Base-by-base conservation (phyloP, 2,888 invertebrate genomes). In the Belgica antarctica region DNA sequence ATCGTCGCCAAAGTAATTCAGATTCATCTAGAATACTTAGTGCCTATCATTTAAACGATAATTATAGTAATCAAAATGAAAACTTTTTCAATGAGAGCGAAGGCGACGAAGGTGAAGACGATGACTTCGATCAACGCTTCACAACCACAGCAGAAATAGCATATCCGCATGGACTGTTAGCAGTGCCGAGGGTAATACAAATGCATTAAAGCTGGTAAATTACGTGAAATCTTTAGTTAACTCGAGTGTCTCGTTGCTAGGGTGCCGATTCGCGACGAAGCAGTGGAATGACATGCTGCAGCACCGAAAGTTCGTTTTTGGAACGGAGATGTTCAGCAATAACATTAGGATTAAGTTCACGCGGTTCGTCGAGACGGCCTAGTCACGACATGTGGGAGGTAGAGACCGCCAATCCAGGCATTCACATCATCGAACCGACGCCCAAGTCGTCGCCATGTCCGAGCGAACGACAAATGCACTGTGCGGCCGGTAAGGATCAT, bases 261-360 rank as follows among this genome's bases (percentile, higher is more conserved):
- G 78, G 77, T 10, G 24, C 27, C 65, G 80, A 81, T 70, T 80
- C 84, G 8, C 79, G 91, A 52, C 84, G 92, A 61, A 84, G 89
- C 74, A 91, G 91, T 77, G 91, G 90, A 73, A 89, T 90, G 75
- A 92, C 92, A 28, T 91, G 90, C 79, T 92, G 91, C 74, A 91
- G 91, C 76, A 90, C 90, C 36, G 91, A 89, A 71, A 90, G 90
- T 77, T 90, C 90, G 71, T 92, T 91, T 77, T 82, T 92, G 76
- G 92, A 92, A 78, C 84, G 91, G 65, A 85, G 92, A 65, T 90
- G 89, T 73, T 91, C 91, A 19, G 89, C 90, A 46, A 87, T 90
- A 72, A 88, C 88, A 71, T 83, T 89, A 79, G 89, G 90, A 72
- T 81, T 89, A 77, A 84, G 88, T 71, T 74, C 80, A 72, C 77